Evolutionary conservation across 2,113 vertebrate genomes (phyloP).

Genomic region (Sinocyclocheilus anshuiensis): DNA sequence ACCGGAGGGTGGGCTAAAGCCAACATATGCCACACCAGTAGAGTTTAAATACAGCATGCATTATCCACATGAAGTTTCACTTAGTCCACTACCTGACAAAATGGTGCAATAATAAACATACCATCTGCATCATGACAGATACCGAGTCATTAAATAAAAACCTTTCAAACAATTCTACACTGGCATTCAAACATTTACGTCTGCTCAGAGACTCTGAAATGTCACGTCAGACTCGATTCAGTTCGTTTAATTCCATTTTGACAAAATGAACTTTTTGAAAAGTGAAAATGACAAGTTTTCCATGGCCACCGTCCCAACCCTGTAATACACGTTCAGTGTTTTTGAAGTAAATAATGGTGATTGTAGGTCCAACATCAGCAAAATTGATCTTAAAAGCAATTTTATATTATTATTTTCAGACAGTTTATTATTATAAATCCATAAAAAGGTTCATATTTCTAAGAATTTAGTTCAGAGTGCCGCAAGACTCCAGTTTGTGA

Average conservation of each 20-base stretch:
- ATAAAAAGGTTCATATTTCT: background rate
- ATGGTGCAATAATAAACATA: background rate
- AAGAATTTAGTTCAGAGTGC: background rate
- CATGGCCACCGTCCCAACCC: background rate
- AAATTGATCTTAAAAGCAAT: background rate
- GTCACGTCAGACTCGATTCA: background rate
- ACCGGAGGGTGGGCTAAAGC: conserved; percentile 1
- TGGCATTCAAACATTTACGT: conserved; percentile 48
- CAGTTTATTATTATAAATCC: conserved; percentile 10
- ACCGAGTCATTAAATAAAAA: conserved; percentile 25
- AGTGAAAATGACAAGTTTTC: conserved; percentile 10
- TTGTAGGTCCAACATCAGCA: background rate
- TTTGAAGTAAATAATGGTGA: background rate
- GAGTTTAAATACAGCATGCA: conserved; percentile 6
- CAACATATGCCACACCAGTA: conserved; percentile 26
- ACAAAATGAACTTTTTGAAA: background rate
- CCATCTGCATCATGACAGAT: conserved; percentile 31
- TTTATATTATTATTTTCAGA: background rate
- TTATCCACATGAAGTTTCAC: conserved; percentile 27
- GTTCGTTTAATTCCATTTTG: conserved; percentile 24
- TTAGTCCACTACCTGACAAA: conserved; percentile 24
- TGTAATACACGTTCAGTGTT: background rate
- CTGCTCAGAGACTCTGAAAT: conserved; percentile 15
- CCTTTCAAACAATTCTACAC: conserved; percentile 41
- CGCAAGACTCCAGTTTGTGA: background rate